Conservation (phyloP, 2,888 invertebrate genomes). For the Lamproptera curius region DNA sequence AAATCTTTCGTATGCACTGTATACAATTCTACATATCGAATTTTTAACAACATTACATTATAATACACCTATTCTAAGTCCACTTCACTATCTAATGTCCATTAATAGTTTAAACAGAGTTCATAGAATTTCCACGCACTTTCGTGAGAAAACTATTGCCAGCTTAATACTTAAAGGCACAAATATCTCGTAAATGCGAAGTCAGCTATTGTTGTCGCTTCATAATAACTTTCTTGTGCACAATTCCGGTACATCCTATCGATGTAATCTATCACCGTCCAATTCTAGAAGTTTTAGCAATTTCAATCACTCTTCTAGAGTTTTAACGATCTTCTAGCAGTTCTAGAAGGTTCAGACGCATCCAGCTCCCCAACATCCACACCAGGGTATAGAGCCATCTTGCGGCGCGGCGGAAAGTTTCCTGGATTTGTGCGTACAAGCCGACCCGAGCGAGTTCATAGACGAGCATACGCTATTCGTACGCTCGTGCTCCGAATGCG, state of each 20-base stretch:
- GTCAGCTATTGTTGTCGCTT: no score
- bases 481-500: slow-evolving; percentile 81
- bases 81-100: slow-evolving; percentile 16
- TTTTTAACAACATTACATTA: no score
- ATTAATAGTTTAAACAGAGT: slow-evolving; percentile 20
- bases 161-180: no score
- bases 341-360: slow-evolving; percentile 72
- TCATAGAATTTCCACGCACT: slow-evolving; percentile 33
- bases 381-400: slow-evolving; percentile 87
- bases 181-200: no score
- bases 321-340: not conserved
- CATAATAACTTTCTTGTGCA: no score
- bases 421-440: slow-evolving; percentile 80
- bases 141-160: not conserved
- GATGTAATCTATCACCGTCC: no score
- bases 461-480: slow-evolving; percentile 82
- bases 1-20: no score
- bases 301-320: not conserved
- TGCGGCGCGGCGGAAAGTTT: slow-evolving; percentile 78
- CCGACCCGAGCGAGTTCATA: slow-evolving; percentile 76
- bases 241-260: no score
- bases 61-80: slow-evolving; percentile 8
- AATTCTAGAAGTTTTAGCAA: not conserved
- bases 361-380: slow-evolving; percentile 91
- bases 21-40: no score